Percentiles rank a stretch among this genome's conserved stretches.
Conservation (phyloP, 53 echinoderm and acorn worm genomes). For the Hippasteria phrygiana region DNA sequence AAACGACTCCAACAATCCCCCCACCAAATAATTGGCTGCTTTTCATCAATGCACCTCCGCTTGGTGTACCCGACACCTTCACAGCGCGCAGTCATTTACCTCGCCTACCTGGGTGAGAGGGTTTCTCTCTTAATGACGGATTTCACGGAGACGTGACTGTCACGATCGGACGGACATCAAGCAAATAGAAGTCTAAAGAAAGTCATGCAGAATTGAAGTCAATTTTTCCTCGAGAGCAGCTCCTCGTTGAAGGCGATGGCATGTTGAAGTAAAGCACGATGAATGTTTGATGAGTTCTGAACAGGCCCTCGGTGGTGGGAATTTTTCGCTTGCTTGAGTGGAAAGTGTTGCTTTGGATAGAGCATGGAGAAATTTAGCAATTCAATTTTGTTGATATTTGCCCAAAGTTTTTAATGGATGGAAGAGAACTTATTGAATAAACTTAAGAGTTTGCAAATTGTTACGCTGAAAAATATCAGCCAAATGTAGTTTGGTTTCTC, state of each 20-base stretch:
- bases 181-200: constrained; percentile 1
- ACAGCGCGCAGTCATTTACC: neutral
- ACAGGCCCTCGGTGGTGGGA: neutral
- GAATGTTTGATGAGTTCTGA: constrained; percentile 7
- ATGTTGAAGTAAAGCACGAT: neutral
- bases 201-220: constrained; percentile 23
- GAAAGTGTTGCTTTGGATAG: neutral
- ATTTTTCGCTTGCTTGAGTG: neutral
- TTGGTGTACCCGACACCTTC: constrained; percentile 12
- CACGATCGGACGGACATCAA: neutral
- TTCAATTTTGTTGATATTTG: too few species aligned
- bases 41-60: neutral
- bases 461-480: too few species aligned
- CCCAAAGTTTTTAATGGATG: too few species aligned
- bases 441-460: too few species aligned
- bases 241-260: neutral
- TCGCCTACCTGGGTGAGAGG: neutral
- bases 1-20: neutral
- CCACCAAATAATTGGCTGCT: constrained; percentile 16
- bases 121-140: constrained; percentile 41
- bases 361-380: too few species aligned
- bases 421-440: too few species aligned
- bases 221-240: neutral
- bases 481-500: too few species aligned
- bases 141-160: constrained; percentile 49